Evolutionary conservation across 2,888 invertebrate genomes (phyloP).

Genomic region (Pemphredon lugubris): DNA sequence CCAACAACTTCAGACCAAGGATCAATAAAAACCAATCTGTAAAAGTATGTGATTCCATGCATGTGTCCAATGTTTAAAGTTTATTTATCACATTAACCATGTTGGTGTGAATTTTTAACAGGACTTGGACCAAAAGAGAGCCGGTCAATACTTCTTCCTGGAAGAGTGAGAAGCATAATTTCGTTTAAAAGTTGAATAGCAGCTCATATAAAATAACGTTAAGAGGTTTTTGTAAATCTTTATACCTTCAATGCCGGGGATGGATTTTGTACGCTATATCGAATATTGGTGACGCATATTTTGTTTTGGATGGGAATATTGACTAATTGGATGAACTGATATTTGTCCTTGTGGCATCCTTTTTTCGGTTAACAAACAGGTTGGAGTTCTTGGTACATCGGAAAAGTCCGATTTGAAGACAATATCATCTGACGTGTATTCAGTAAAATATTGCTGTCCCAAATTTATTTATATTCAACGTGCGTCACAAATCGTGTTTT

Average conservation of each 20-base stretch:
- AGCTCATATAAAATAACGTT: constrained; percentile 50
- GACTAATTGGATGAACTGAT: constrained; percentile 4
- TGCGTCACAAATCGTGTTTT: constrained; percentile 20
- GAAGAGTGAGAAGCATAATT: constrained; percentile 87
- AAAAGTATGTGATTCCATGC: constrained; percentile 85
- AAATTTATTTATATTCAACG: constrained; percentile 22
- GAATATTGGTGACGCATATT: constrained; percentile 20
- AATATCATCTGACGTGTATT: constrained; percentile 16
- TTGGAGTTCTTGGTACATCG: not conserved
- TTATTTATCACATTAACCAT: too few species aligned
- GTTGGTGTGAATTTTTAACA: constrained; percentile 76
- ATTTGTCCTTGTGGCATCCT: constrained; percentile 23
- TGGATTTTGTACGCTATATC: constrained; percentile 44
- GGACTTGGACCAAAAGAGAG: constrained; percentile 98
- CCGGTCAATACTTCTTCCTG: constrained; percentile 99
- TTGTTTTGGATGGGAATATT: constrained; percentile 25
- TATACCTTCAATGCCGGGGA: constrained; percentile 57
- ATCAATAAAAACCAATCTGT: constrained; percentile 98
- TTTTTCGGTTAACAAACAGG: constrained; percentile 25
- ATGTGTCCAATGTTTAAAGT: too few species aligned
- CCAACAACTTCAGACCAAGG: constrained; percentile 98
- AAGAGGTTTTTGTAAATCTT: constrained; percentile 61
- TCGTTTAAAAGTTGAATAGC: constrained; percentile 42
- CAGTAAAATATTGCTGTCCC: not conserved
- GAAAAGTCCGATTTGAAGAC: constrained; percentile 13